Evolutionary conservation across 2,888 invertebrate species (phyloP), one percentile per base, ranked within the genome.

Genomic region (Phymatocera aterrima): DNA sequence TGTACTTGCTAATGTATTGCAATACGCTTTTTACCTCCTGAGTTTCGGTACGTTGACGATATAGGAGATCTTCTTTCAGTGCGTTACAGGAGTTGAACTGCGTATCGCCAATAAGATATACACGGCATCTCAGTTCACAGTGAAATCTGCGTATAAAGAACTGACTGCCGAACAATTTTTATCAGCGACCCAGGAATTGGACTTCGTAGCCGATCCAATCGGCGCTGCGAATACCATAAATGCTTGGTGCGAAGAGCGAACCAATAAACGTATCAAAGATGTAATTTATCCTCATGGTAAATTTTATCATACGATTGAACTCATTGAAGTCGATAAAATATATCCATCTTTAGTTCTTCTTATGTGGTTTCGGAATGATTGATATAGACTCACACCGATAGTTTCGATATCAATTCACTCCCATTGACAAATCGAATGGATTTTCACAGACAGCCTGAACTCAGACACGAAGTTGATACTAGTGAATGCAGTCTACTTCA

Each of bases 401-500:
- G 18, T 6, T 8, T 18, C 8, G 51, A 1, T 4, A 51, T 18
- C 1, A 21, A 21, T 24, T 10, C 1, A 24, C 24, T 8, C 2
- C 18, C 10, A 51, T 5, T 3, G 10, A 12, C 15, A 0, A 60
- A 65, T 10, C 12, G 12, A 28, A 68, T 24, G 12, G 4, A 90
- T 99, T 70, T 88, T 83, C 82, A 77, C 81, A 91, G 94, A 92
- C 81, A 91, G 92, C 84, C 87, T 97, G 0, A 85, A 91, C 85
- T 70, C 77, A 0, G 86, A 91, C 0, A 96, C 96, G 0, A 92
- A 94, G 70, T 90, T 96, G 79, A 94, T 97, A 2, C 92, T 97
- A 6, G 93, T 97, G 1, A 97, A 97, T 88, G 97, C 97, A 0
- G 93, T 97, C 21, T 97, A 97, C 88, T 97, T 97, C 91, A 97